Evolutionary conservation across 92 coral and sea anemone genomes (phyloP).

Genomic region (Phenganax stokvisi): DNA sequence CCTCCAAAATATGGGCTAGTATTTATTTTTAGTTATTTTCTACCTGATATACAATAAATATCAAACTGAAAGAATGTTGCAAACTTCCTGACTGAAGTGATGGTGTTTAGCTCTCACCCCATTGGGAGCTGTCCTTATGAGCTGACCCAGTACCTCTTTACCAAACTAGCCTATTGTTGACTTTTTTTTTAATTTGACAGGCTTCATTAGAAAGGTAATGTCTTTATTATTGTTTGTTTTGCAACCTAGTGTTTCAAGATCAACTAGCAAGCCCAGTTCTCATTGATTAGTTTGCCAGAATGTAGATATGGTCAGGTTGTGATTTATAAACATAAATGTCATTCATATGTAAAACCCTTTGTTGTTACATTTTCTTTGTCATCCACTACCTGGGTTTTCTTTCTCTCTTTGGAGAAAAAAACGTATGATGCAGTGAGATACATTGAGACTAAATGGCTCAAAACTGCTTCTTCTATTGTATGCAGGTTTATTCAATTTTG

Average conservation of each 20-base stretch:
- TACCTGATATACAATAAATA: no score
- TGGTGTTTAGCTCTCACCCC: no score
- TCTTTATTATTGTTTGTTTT: background rate
- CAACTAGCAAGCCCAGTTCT: background rate
- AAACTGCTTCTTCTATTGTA: background rate
- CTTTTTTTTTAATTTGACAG: slow-evolving; percentile 52
- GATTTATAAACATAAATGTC: no score
- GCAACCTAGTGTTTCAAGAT: background rate
- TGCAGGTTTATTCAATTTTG: slow-evolving; percentile 81
- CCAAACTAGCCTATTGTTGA: background rate
- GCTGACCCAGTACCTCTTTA: no score
- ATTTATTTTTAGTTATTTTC: no score
- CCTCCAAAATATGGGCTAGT: no score
- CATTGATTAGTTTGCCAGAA: background rate
- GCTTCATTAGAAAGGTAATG: slow-evolving; percentile 92
- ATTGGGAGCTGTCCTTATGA: no score
- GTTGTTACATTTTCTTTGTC: no score
- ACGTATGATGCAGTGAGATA: background rate
- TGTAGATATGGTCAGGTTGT: background rate
- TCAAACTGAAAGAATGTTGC: no score
- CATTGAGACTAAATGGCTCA: background rate
- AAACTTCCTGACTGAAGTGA: no score
- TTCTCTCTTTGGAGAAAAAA: background rate
- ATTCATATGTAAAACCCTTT: no score
- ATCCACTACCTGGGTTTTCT: background rate